Conservation (phyloP, 2,888 invertebrate genomes). For the Julus scanicus region DNA sequence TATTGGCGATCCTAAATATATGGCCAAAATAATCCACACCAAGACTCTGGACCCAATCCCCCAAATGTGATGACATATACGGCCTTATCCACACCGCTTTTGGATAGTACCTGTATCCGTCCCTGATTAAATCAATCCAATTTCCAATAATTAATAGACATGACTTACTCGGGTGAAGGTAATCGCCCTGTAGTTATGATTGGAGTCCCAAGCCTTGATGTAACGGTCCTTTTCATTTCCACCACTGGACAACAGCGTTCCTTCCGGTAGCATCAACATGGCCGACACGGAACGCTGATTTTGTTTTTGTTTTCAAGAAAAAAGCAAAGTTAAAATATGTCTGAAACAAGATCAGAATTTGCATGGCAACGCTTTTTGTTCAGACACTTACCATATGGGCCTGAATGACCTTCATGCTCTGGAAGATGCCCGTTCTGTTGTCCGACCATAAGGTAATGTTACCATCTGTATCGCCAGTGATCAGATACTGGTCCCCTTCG, state of each 20-base stretch:
- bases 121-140: too few species aligned
- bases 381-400: constrained; percentile 57
- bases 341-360: too few species aligned
- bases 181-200: constrained; percentile 89
- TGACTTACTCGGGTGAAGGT: constrained; percentile 82
- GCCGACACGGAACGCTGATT: constrained; percentile 77
- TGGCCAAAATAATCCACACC: too few species aligned
- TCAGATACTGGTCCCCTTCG: constrained; percentile 81
- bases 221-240: constrained; percentile 81
- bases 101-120: too few species aligned
- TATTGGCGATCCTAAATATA: too few species aligned
- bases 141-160: too few species aligned
- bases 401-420: constrained; percentile 56
- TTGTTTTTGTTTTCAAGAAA: neutral
- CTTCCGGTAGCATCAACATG: constrained; percentile 88
- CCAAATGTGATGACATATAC: too few species aligned
- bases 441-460: constrained; percentile 91
- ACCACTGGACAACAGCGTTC: constrained; percentile 88
- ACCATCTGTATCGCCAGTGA: constrained; percentile 91
- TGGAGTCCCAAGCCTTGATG: constrained; percentile 91
- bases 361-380: neutral
- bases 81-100: too few species aligned
- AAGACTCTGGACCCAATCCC: too few species aligned
- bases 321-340: neutral
- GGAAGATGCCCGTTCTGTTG: constrained; percentile 86